Evolutionary conservation across 2,888 invertebrate species (phyloP).

Genomic region (Lagria hirta): DNA sequence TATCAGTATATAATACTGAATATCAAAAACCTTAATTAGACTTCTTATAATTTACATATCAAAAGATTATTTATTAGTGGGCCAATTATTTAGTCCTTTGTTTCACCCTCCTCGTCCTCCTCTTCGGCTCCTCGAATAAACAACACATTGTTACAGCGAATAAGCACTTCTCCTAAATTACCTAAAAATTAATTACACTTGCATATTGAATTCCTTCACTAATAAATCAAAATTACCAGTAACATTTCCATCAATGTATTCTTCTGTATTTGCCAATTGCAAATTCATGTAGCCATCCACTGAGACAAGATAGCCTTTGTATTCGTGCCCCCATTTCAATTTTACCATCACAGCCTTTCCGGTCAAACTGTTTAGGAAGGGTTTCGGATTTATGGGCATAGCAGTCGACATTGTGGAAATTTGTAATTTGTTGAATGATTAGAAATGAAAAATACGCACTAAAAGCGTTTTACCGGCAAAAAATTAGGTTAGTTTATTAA

Average conservation of each 20-base stretch:
- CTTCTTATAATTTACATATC: no score
- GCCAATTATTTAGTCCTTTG: conserved; percentile 86
- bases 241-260: conserved; percentile 88
- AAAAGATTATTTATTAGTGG: conserved; percentile 7
- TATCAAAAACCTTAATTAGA: no score
- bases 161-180: conserved; percentile 91
- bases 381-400: conserved; percentile 99
- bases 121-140: conserved; percentile 95
- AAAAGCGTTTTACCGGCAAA: conserved; percentile 10
- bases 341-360: conserved; percentile 98
- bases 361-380: conserved; percentile 95
- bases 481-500: conserved; percentile 11
- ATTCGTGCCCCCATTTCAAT: conserved; percentile 99
- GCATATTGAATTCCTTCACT: background rate
- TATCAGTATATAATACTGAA: no score
- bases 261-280: conserved; percentile 96
- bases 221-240: conserved; percentile 64
- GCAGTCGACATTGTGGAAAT: conserved; percentile 66
- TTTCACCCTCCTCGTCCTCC: conserved; percentile 96
- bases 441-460: conserved; percentile 13
- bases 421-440: background rate
- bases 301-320: conserved; percentile 96
- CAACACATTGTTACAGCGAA: conserved; percentile 95
- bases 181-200: conserved; percentile 14
- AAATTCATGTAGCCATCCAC: conserved; percentile 99